These are phyloP conservation scores for Syngnathus rostellatus DNA, from an alignment of 2,797 vertebrate genomes.

Conservation along the genomic window DNA sequence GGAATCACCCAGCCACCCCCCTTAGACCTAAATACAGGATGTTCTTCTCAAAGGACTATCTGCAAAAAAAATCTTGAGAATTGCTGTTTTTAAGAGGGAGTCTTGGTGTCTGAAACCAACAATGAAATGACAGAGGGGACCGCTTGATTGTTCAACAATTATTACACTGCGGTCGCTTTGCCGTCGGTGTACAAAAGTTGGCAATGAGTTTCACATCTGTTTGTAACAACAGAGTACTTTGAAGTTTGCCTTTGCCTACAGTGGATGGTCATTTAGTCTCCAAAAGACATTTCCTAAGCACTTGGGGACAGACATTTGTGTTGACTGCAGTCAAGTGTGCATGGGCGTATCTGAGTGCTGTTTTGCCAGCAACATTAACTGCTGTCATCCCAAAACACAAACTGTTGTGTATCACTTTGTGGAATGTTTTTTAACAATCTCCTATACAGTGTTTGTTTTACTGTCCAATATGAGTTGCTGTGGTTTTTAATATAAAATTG, in stretches of 20 bases:
- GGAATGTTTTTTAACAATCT: neutral
- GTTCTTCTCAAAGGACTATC: constrained; percentile 31
- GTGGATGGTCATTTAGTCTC: constrained; percentile 30
- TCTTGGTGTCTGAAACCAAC: constrained; percentile 25
- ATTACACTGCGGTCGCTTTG: constrained; percentile 28
- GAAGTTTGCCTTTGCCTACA: constrained; percentile 25
- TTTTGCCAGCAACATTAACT: constrained; percentile 2
- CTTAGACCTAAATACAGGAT: constrained; percentile 41
- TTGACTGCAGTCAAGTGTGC: constrained; percentile 9
- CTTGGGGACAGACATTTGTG: constrained; percentile 5
- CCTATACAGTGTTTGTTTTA: neutral
- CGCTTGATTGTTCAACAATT: constrained; percentile 43
- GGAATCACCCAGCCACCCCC: constrained; percentile 6
- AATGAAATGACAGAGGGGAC: constrained; percentile 39
- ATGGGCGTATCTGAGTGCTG: neutral
- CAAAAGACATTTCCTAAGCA: constrained; percentile 14
- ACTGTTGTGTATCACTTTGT: constrained; percentile 2
- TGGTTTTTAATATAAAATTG: neutral
- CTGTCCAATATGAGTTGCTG: neutral
- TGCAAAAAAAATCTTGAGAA: constrained; percentile 30
- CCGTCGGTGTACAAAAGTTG: constrained; percentile 28
- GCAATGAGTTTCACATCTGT: constrained; percentile 41
- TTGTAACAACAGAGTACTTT: constrained; percentile 35
- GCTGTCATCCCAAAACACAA: constrained; percentile 4
- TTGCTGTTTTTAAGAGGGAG: constrained; percentile 24